A percentile compares a stretch with the other conserved stretches of the same genome.
Conservation (phyloP, 2,888 invertebrate genomes). For the Cantharis nigra region DNA sequence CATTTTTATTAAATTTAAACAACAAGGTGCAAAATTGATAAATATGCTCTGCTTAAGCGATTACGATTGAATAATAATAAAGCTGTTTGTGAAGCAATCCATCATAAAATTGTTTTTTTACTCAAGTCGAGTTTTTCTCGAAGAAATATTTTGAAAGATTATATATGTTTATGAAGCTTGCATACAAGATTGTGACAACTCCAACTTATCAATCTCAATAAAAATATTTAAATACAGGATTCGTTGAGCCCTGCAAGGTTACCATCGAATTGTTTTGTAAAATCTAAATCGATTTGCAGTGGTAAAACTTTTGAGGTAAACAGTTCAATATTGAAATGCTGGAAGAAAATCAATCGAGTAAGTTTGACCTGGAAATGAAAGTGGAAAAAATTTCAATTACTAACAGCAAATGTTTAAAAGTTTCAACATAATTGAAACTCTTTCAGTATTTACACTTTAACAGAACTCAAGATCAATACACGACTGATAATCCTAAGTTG, state of each 20-base stretch:
- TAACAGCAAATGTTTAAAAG: not conserved
- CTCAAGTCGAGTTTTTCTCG: not conserved
- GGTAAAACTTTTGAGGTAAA: not conserved
- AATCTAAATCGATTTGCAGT: not conserved
- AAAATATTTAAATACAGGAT: not conserved
- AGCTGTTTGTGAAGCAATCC: not conserved
- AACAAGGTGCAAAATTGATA: not conserved
- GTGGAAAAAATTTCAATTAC: not conserved
- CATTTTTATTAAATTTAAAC: not conserved
- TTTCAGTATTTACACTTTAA: not conserved
- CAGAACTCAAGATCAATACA: not conserved
- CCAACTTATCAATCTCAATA: conserved; percentile 1
- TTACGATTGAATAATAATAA: not conserved
- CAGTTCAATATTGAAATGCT: not conserved
- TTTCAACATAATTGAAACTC: not conserved
- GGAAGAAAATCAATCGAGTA: not conserved
- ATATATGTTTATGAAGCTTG: not conserved
- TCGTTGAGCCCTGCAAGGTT: not conserved
- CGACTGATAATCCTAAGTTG: not conserved
- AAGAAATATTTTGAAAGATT: not conserved
- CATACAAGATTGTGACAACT: not conserved
- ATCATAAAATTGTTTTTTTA: not conserved
- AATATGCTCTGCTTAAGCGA: not conserved
- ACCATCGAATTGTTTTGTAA: not conserved
- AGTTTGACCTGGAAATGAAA: not conserved